Evolutionary conservation across 37 sponge, comb jelly and placozoan genomes (phyloP).

Genomic region (Crambe crambe): DNA sequence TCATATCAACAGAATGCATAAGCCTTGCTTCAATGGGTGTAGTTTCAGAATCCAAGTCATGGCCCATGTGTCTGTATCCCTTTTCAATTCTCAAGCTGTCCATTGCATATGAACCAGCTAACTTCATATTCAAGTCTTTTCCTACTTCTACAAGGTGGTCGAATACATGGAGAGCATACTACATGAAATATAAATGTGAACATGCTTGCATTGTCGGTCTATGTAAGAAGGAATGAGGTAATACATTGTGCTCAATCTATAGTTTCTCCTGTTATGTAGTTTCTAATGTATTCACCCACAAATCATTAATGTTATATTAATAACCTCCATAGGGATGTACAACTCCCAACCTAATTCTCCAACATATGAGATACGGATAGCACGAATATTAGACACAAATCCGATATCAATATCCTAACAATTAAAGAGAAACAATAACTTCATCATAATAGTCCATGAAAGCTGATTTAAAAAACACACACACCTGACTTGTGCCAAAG

Average conservation of each 20-base stretch:
- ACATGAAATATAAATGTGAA: background rate
- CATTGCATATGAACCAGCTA: conserved; percentile 77
- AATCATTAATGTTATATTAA: background rate
- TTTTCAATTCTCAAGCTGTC: conserved; percentile 80
- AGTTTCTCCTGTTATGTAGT: no score
- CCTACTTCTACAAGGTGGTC: conserved; percentile 56
- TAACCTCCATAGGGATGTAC: conserved; percentile 74
- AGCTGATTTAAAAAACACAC: background rate
- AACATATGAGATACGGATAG: conserved; percentile 61
- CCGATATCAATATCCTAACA: conserved; percentile 52
- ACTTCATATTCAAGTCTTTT: conserved; percentile 27
- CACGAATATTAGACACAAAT: conserved; percentile 40
- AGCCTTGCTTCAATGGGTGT: conserved; percentile 85
- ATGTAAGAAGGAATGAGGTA: no score
- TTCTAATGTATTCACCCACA: background rate
- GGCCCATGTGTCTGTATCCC: conserved; percentile 70
- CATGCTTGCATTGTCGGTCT: no score
- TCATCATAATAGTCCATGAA: background rate
- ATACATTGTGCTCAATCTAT: no score
- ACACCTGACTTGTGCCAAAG: conserved; percentile 40
- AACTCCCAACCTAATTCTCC: conserved; percentile 92
- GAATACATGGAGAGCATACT: conserved; percentile 61
- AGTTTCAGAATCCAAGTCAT: conserved; percentile 67
- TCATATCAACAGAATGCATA: conserved; percentile 49
- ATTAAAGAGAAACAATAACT: background rate